Conservation (phyloP, 2,113 vertebrate genomes). For the Gopherus evgoodei region DNA sequence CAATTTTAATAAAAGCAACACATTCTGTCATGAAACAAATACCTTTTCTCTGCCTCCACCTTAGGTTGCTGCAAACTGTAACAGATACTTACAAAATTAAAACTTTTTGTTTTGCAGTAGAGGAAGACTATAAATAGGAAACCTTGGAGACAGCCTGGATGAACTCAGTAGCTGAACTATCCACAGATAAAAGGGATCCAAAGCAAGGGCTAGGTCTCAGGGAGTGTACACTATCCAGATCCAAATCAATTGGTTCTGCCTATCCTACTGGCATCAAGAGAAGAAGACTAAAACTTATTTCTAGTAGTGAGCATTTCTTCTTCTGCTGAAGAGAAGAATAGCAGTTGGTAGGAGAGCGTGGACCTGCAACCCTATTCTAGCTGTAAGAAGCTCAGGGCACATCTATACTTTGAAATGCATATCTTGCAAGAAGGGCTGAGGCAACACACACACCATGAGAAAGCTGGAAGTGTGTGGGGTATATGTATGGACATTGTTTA, state of each 20-base stretch:
- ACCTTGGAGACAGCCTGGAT: neutral
- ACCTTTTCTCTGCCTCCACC: neutral
- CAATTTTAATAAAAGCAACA: neutral
- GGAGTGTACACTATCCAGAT: neutral
- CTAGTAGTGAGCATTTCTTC: neutral
- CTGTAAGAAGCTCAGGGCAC: neutral
- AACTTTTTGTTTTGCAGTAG: neutral
- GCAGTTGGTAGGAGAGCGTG: neutral
- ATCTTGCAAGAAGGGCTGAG: neutral
- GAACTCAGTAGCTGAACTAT: neutral
- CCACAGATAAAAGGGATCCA: neutral
- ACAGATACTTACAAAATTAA: neutral
- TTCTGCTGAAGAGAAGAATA: neutral
- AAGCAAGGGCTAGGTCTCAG: neutral
- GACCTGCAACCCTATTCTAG: neutral
- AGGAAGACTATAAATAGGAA: neutral
- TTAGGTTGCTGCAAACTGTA: neutral
- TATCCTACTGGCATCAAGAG: neutral
- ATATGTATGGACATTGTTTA: neutral
- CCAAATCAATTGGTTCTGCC: neutral
- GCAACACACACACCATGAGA: neutral
- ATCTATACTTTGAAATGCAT: neutral
- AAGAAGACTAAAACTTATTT: neutral
- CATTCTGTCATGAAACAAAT: neutral
- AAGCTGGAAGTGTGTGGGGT: neutral